These are phyloP conservation scores for Cotesia vestalis DNA, from an alignment of 1,140 invertebrate species.

Conservation along the genomic window DNA sequence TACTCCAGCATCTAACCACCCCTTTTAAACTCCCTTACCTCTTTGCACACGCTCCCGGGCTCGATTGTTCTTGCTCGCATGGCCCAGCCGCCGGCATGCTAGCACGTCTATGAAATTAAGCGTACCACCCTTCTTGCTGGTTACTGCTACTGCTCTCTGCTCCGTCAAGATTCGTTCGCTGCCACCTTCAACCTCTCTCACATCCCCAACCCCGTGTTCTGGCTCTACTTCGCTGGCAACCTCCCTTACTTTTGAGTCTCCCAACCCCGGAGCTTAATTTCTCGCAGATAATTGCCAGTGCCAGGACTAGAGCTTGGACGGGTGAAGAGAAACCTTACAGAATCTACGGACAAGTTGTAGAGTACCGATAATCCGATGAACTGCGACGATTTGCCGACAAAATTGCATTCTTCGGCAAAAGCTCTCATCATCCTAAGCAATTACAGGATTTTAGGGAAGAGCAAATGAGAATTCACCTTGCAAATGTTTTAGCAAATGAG, in stretches of 20 bases:
- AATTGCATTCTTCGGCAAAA: constrained; percentile 43
- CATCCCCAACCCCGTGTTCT: background rate
- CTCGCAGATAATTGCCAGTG: constrained; percentile 42
- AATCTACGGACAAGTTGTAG: background rate
- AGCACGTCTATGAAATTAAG: constrained; percentile 42
- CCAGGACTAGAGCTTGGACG: constrained; percentile 13
- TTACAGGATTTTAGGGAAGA: constrained; percentile 16
- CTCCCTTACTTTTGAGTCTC: constrained; percentile 23
- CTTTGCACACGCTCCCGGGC: constrained; percentile 41
- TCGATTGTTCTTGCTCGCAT: constrained; percentile 45
- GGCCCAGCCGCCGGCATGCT: constrained; percentile 17
- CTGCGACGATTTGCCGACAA: constrained; percentile 32
- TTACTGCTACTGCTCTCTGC: constrained; percentile 28
- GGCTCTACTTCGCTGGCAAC: constrained; percentile 9
- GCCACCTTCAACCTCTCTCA: constrained; percentile 12
- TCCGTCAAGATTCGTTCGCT: constrained; percentile 38
- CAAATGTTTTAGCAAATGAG: constrained; percentile 1
- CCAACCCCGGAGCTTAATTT: constrained; percentile 39
- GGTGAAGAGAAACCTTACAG: too few relatives aligned
- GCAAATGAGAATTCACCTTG: constrained; percentile 26
- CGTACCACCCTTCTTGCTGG: constrained; percentile 36
- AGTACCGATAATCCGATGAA: constrained; percentile 30
- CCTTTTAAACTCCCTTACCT: constrained; percentile 19
- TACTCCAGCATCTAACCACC: background rate
- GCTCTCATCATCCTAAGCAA: constrained; percentile 39